Conservation (phyloP, 2,113 vertebrate species). For the Saccopteryx bilineata region DNA sequence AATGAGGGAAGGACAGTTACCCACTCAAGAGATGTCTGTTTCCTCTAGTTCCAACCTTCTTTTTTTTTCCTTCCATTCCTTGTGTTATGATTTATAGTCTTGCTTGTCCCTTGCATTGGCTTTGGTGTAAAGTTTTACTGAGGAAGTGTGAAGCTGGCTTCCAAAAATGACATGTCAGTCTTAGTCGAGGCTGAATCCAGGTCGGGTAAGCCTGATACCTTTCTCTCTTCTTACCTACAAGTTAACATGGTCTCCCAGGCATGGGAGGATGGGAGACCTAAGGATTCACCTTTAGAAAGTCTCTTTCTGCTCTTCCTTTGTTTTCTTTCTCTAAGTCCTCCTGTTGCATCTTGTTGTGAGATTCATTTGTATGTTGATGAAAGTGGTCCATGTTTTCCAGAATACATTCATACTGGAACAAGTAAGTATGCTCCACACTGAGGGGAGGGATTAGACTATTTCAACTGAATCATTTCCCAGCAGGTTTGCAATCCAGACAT, state of each 20-base stretch:
- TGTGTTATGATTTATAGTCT: conserved; percentile 62
- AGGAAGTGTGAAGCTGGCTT: conserved; percentile 72
- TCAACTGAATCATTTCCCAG: not conserved
- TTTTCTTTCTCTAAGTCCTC: not conserved
- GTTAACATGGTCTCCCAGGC: not conserved
- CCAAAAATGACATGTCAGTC: conserved; percentile 70
- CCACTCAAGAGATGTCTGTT: conserved; percentile 27
- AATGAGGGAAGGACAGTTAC: not conserved
- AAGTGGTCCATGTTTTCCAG: not conserved
- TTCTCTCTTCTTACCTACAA: not conserved
- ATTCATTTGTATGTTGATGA: too few relatives aligned
- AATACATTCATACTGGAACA: not conserved
- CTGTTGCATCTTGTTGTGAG: not conserved
- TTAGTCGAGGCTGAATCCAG: conserved; percentile 5
- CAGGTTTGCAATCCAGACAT: not conserved
- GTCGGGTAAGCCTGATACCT: not conserved
- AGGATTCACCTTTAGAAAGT: not conserved
- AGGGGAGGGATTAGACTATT: not conserved
- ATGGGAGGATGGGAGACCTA: too few relatives aligned
- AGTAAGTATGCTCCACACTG: not conserved
- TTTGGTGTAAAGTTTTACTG: conserved; percentile 57
- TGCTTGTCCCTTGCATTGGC: conserved; percentile 52
- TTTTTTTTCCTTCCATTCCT: not conserved
- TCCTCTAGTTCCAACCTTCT: conserved; percentile 28
- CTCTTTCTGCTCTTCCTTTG: not conserved